A percentile compares a stretch with the other conserved stretches of the same genome.
Evolutionary conservation across 2,113 vertebrate genomes (phyloP).

Genomic region (Aythya baeri): DNA sequence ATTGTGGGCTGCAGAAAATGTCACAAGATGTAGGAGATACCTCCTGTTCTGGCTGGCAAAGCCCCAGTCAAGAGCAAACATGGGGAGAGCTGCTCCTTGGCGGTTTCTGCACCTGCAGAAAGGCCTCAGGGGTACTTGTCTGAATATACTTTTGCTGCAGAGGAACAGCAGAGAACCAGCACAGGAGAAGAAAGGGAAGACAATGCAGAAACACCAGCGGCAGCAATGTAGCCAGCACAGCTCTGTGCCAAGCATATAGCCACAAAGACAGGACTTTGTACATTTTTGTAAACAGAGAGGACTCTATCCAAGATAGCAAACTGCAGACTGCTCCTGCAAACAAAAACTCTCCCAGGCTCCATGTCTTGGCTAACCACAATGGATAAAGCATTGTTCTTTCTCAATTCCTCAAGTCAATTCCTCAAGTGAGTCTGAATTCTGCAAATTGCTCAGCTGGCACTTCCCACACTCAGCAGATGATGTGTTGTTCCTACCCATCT

Average conservation of each 20-base stretch:
- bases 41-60: not conserved
- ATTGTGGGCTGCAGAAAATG: not conserved
- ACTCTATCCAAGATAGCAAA: not conserved
- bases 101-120: not conserved
- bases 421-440: not conserved
- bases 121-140: fast-evolving
- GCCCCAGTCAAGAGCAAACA: fast-evolving
- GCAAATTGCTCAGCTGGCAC: not conserved
- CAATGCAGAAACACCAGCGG: not conserved
- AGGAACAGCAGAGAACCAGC: not conserved
- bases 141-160: not conserved
- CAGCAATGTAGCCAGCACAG: not conserved
- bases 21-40: fast-evolving
- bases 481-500: not conserved
- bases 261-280: not conserved
- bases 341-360: too few relatives aligned
- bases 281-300: not conserved
- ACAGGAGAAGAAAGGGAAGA: not conserved
- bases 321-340: not conserved
- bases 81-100: not conserved
- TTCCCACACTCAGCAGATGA: not conserved
- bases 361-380: not conserved
- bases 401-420: not conserved
- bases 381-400: not conserved
- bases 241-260: not conserved